These are phyloP conservation scores for Mythimna loreyi DNA, from an alignment of 2,888 invertebrate species.

Conservation along the genomic window DNA sequence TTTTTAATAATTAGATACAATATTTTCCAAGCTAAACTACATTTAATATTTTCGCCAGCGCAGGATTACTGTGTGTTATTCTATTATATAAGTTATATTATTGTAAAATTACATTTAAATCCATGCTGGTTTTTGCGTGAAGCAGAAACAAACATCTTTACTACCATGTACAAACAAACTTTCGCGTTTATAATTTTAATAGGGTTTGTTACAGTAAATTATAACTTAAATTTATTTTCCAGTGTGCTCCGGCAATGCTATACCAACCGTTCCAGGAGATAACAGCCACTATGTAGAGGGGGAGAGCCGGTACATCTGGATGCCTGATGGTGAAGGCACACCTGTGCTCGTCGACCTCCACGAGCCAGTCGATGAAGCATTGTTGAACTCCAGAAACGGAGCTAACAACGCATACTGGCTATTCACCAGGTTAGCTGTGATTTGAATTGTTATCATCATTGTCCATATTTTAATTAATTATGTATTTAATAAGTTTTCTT, in stretches of 20 bases:
- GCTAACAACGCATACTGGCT: slow-evolving; percentile 79
- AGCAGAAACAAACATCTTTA: no score
- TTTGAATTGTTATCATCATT: not conserved
- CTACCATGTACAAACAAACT: no score
- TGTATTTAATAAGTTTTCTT: not conserved
- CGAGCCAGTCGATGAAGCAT: slow-evolving; percentile 63
- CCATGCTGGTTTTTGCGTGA: no score
- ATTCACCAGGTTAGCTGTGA: slow-evolving; percentile 58
- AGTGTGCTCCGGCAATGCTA: slow-evolving; percentile 70
- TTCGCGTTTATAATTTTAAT: no score
- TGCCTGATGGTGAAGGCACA: slow-evolving; percentile 76
- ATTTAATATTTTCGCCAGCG: no score
- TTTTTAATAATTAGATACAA: no score
- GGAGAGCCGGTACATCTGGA: slow-evolving; percentile 78
- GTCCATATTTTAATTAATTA: not conserved
- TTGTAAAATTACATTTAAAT: no score
- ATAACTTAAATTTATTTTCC: slow-evolving; percentile 27
- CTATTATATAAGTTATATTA: no score
- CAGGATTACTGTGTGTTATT: no score
- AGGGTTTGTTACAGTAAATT: not conserved
- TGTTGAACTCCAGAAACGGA: slow-evolving; percentile 68
- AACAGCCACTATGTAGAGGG: slow-evolving; percentile 80
- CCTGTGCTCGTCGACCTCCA: slow-evolving; percentile 77
- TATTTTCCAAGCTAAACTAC: no score
- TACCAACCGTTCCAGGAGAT: slow-evolving; percentile 72